phyloP scores from a whole-genome alignment of 2,888 invertebrate species.

The Dasypogon diadema region DNA sequence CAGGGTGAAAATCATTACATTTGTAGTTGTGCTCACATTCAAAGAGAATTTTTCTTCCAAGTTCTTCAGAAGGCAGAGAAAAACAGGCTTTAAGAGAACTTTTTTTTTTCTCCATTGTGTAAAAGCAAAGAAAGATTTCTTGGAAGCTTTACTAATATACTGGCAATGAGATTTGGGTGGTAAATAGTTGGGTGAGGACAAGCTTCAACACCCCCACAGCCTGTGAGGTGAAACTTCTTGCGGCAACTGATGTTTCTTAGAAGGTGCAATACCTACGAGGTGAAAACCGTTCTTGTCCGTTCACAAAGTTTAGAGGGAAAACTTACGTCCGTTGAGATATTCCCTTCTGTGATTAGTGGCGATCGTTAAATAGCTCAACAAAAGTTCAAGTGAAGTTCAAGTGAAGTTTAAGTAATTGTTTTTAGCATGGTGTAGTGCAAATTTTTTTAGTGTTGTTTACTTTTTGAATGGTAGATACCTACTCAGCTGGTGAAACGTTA shows the following conservation, averaged over 20 bases:
- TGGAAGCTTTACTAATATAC: not conserved
- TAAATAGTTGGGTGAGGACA: not conserved
- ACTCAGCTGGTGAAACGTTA: too few species aligned
- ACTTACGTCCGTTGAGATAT: slow-evolving; percentile 15
- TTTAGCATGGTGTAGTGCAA: not conserved
- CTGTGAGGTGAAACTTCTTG: slow-evolving; percentile 22
- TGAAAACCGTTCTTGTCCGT: slow-evolving; percentile 22
- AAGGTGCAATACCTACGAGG: slow-evolving; percentile 35
- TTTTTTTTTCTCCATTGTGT: not conserved
- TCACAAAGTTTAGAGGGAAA: not conserved
- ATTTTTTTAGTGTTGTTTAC: not conserved
- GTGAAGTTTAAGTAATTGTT: not conserved
- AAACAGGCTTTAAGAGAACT: slow-evolving; percentile 17
- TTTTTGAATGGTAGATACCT: too few species aligned
- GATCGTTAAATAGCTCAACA: not conserved
- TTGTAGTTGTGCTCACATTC: not conserved
- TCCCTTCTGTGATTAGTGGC: slow-evolving; percentile 41
- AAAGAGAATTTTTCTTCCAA: slow-evolving; percentile 23
- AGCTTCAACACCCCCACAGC: slow-evolving; percentile 7
- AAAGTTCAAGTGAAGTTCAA: not conserved
- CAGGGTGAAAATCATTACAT: not conserved
- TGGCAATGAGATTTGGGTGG: not conserved
- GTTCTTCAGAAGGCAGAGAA: slow-evolving; percentile 5
- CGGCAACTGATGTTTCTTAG: slow-evolving; percentile 18
- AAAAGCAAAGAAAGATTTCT: not conserved